phyloP scores from a whole-genome alignment of 2,888 invertebrate genomes.

The Oasisia sp. region DNA sequence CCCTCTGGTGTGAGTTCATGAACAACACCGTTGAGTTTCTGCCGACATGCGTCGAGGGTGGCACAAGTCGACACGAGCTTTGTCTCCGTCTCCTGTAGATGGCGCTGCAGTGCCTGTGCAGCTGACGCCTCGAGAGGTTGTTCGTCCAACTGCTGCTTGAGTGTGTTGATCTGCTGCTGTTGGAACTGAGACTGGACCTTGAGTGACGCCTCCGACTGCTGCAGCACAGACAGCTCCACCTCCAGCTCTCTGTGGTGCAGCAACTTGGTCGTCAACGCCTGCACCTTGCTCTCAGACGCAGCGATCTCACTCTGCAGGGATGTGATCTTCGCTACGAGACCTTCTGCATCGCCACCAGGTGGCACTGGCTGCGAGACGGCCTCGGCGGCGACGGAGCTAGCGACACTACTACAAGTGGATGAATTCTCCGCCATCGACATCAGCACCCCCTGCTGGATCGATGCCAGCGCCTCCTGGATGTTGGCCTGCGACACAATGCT shows the following conservation, averaged over 20 bases:
- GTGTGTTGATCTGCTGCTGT: not conserved
- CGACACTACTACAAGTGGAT: conserved; percentile 20
- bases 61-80: not conserved
- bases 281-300: conserved; percentile 24
- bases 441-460: not conserved
- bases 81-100: not conserved
- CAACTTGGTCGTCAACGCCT: conserved; percentile 17
- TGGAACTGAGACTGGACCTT: conserved; percentile 3
- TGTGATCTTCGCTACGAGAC: not conserved
- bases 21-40: not conserved
- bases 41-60: not conserved
- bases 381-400: conserved; percentile 20
- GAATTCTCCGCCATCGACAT: conserved; percentile 14
- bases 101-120: not conserved
- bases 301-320: conserved; percentile 18
- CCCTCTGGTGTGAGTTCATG: not conserved
- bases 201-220: not conserved
- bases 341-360: conserved; percentile 19
- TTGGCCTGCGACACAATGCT: not conserved
- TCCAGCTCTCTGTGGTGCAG: conserved; percentile 20
- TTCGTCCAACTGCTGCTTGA: not conserved
- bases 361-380: conserved; percentile 10
- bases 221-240: not conserved
- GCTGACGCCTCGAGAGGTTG: not conserved
- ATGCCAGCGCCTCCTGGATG: not conserved